A percentile compares a stretch with the other conserved stretches of the same genome.
phyloP scores from a whole-genome alignment of 2,797 vertebrate genomes.

The Coregonus sp. region DNA sequence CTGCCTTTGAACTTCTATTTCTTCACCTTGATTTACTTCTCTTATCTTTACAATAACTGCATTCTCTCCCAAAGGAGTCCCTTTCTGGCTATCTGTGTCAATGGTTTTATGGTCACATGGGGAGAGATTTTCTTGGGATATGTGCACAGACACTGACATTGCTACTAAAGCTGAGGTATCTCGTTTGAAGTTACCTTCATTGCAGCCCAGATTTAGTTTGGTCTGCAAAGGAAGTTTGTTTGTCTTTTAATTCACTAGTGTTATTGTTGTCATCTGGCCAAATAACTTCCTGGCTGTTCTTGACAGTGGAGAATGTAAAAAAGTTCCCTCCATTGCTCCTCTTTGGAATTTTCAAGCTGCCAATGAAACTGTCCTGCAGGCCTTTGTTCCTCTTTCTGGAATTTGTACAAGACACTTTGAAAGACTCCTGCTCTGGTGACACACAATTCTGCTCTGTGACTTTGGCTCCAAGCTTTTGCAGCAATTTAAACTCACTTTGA shows the following conservation, averaged over 20 bases:
- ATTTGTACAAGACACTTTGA: slow-evolving; percentile 58
- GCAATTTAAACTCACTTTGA: neutral
- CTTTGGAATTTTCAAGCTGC: slow-evolving; percentile 72
- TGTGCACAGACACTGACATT: slow-evolving; percentile 26
- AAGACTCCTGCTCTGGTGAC: slow-evolving; percentile 38
- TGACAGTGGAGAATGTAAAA: slow-evolving; percentile 40
- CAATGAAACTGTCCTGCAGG: slow-evolving; percentile 53
- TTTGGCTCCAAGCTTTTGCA: slow-evolving; percentile 46
- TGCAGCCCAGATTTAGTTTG: slow-evolving; percentile 30
- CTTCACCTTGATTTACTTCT: slow-evolving; percentile 20
- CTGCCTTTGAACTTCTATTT: slow-evolving; percentile 18
- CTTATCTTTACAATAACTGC: neutral
- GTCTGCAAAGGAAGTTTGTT: slow-evolving; percentile 29
- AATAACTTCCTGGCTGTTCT: slow-evolving; percentile 36
- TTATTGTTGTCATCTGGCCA: slow-evolving; percentile 45
- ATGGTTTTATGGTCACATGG: slow-evolving; percentile 6
- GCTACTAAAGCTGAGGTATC: slow-evolving; percentile 11
- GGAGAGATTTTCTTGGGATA: slow-evolving; percentile 22
- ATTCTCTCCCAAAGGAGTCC: slow-evolving; percentile 14
- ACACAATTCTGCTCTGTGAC: slow-evolving; percentile 23
- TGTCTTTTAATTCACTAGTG: slow-evolving; percentile 40
- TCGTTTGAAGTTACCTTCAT: slow-evolving; percentile 24
- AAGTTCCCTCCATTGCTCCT: slow-evolving; percentile 50
- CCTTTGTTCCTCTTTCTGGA: slow-evolving; percentile 74
- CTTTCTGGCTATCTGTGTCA: slow-evolving; percentile 18